These are phyloP conservation scores for Diarsia mendica DNA, from an alignment of 2,888 invertebrate species.

Conservation along the genomic window DNA sequence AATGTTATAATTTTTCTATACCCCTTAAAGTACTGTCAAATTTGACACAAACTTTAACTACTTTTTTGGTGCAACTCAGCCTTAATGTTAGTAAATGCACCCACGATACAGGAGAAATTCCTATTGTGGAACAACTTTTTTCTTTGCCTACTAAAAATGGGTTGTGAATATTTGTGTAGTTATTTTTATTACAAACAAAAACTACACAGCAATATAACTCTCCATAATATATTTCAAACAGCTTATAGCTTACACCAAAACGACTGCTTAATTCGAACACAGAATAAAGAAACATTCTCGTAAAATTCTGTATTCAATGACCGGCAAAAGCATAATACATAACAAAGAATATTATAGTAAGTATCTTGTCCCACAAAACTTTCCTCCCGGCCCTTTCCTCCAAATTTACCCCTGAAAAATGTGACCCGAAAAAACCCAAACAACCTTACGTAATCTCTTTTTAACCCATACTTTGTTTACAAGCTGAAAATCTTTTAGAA, in stretches of 20 bases:
- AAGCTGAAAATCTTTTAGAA: conserved; percentile 48
- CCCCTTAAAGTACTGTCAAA: too few relatives aligned
- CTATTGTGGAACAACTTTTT: too few relatives aligned
- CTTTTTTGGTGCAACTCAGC: too few relatives aligned
- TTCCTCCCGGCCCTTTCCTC: conserved; percentile 20
- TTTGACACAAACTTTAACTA: too few relatives aligned
- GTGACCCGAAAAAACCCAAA: conserved; percentile 43
- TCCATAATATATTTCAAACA: background rate
- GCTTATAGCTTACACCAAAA: background rate
- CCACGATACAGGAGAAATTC: too few relatives aligned
- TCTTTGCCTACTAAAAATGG: background rate
- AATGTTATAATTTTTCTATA: too few relatives aligned
- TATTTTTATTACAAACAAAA: background rate
- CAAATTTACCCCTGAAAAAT: conserved; percentile 47
- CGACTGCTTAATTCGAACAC: background rate
- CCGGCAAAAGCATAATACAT: conserved; percentile 15
- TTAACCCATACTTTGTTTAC: conserved; percentile 64
- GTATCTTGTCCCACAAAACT: conserved; percentile 22
- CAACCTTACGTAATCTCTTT: conserved; percentile 58
- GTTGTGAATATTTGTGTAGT: background rate
- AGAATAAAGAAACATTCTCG: background rate
- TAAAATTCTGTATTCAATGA: conserved; percentile 40
- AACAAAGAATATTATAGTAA: conserved; percentile 50
- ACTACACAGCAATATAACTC: background rate
- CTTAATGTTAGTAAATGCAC: too few relatives aligned